Percentiles rank a stretch among this genome's conserved stretches.
Evolutionary conservation across 2,113 vertebrate species (phyloP).

Genomic region (Cyanoramphus novaezelandiae): DNA sequence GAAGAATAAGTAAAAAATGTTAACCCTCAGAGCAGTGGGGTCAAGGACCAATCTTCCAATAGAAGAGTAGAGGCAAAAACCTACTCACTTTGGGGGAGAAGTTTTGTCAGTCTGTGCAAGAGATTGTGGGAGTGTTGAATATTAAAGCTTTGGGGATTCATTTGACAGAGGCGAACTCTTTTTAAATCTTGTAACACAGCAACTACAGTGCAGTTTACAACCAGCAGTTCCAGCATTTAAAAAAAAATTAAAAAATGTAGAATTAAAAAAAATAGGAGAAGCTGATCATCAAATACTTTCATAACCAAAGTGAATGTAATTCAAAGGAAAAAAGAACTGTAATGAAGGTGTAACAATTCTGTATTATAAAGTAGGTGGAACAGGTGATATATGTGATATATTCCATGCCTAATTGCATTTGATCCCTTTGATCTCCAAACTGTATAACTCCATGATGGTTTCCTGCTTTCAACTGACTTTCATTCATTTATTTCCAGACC

Average conservation of each 20-base stretch:
- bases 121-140: background rate
- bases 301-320: background rate
- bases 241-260: background rate
- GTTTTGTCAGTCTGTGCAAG: background rate
- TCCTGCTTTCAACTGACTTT: background rate
- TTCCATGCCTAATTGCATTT: background rate
- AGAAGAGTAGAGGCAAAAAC: background rate
- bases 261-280: background rate
- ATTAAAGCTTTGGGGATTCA: background rate
- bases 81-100: background rate
- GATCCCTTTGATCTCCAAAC: background rate
- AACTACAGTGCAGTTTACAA: background rate
- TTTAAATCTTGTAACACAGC: background rate
- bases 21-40: background rate
- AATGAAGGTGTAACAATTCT: background rate
- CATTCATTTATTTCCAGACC: background rate
- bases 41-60: background rate
- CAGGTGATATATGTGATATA: background rate
- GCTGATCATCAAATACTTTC: background rate
- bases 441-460: background rate
- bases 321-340: background rate
- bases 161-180: background rate
- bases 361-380: background rate
- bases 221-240: background rate
- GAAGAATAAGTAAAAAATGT: background rate